A percentile compares a stretch with the other conserved stretches of the same genome.
These are phyloP conservation scores for Lasioglossum albipes DNA, from an alignment of 1,140 invertebrate species.

Conservation along the genomic window DNA sequence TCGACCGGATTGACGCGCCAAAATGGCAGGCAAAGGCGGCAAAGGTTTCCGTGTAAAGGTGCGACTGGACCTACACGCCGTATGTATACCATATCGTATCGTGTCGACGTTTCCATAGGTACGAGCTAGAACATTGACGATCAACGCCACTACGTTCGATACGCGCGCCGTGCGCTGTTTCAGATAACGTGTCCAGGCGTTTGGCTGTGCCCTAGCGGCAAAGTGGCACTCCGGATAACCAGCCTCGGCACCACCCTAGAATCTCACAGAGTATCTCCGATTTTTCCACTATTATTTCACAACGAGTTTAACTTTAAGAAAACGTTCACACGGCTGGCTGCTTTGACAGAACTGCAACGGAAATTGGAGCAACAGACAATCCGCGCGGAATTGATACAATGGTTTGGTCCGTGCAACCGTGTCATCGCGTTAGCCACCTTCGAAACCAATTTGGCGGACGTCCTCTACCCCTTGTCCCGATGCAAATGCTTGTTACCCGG, in stretches of 20 bases:
- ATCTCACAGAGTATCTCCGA: conserved; percentile 81
- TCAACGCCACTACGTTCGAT: neutral
- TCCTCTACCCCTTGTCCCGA: conserved; percentile 82
- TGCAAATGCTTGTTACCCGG: conserved; percentile 76
- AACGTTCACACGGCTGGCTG: conserved; percentile 80
- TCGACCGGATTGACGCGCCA: conserved; percentile 12
- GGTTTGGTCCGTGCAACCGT: conserved; percentile 77
- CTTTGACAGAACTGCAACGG: conserved; percentile 76
- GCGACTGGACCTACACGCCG: conserved; percentile 76
- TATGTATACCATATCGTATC: conserved; percentile 56
- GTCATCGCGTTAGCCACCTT: conserved; percentile 83
- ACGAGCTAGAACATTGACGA: too few species aligned
- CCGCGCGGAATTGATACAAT: conserved; percentile 84
- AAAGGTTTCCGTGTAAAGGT: conserved; percentile 76
- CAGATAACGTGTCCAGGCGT: conserved; percentile 88
- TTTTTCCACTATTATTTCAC: conserved; percentile 84
- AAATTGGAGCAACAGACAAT: conserved; percentile 81
- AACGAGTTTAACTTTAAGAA: conserved; percentile 85
- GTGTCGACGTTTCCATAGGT: too few species aligned
- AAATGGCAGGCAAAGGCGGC: conserved; percentile 74
- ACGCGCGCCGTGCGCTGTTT: conserved; percentile 46
- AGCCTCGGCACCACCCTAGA: conserved; percentile 82
- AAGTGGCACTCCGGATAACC: conserved; percentile 83
- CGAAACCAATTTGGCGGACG: conserved; percentile 82
- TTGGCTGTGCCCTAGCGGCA: conserved; percentile 86